A percentile compares a stretch with the other conserved stretches of the same genome.
Conservation (phyloP, 1,140 invertebrate species). For the Hylaeus volcanicus region DNA sequence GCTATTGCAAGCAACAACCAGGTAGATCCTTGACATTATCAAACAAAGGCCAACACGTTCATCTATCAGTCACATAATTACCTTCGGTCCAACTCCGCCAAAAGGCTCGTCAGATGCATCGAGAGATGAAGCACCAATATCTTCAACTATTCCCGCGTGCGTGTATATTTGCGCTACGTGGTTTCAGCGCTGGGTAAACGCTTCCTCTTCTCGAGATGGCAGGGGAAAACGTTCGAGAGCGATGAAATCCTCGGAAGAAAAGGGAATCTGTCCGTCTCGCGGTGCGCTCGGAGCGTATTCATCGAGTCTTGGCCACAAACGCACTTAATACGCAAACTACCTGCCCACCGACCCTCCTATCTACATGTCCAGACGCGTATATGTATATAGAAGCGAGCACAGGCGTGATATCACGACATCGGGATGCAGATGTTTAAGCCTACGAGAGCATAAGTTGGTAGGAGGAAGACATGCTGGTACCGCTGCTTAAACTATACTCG, state of each 20-base stretch:
- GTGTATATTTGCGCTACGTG: too few relatives aligned
- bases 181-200: neutral
- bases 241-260: constrained; percentile 28
- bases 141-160: too few relatives aligned
- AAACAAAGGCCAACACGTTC: too few relatives aligned
- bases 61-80: too few relatives aligned
- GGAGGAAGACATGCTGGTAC: constrained; percentile 45
- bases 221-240: constrained; percentile 11
- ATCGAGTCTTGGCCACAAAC: constrained; percentile 4
- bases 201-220: neutral
- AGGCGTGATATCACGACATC: constrained; percentile 48
- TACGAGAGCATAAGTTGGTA: constrained; percentile 51
- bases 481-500: constrained; percentile 44
- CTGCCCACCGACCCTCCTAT: constrained; percentile 38
- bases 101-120: too few relatives aligned
- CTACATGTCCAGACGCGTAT: constrained; percentile 20
- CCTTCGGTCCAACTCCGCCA: too few relatives aligned
- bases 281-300: neutral
- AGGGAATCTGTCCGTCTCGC: neutral
- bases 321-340: constrained; percentile 46
- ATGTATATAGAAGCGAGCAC: neutral
- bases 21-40: too few relatives aligned
- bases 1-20: too few relatives aligned
- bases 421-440: constrained; percentile 53
- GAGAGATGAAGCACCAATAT: too few relatives aligned